Conservation (phyloP, 1,140 invertebrate genomes). For the Drosophila melanogaster region Release_6_plus_ISO1_MT NT_037436.4:2745001-2745500, state of each 20-base stretch:
- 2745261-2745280: constrained; percentile 60
- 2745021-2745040: constrained; percentile 42
- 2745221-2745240: constrained; percentile 54
- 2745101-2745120: constrained; percentile 5
- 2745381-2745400: constrained; percentile 5
- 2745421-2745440: neutral
- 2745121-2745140: constrained; percentile 57
- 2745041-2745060: constrained; percentile 58
- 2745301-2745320: constrained; percentile 67
- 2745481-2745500: too few relatives aligned
- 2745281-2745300: neutral
- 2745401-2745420: constrained; percentile 3
- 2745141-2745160: constrained; percentile 74
- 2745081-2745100: constrained; percentile 19
- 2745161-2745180: constrained; percentile 71
- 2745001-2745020: constrained; percentile 48
- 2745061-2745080: constrained; percentile 58
- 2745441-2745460: neutral
- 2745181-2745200: constrained; percentile 60
- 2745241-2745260: constrained; percentile 74
- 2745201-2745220: constrained; percentile 20
- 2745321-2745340: constrained; percentile 76
- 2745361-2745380: constrained; percentile 37
- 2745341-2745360: constrained; percentile 47
- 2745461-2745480: too few relatives aligned